Evolutionary conservation across 2,888 invertebrate species (phyloP), one percentile per base, ranked within the genome.

Genomic region (Heliconius sara): DNA sequence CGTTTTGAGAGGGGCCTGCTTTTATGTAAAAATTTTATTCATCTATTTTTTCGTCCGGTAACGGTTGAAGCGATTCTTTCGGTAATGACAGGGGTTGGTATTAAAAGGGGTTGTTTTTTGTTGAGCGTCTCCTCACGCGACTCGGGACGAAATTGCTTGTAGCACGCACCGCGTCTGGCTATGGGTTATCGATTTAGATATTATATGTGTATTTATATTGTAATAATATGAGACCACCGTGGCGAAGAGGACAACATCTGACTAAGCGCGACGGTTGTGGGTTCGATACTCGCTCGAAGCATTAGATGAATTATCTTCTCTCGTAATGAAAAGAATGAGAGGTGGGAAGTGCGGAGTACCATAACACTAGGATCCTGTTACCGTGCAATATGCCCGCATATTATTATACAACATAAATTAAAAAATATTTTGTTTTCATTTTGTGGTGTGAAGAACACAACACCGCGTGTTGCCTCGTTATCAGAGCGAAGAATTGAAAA

Each of bases 41-140:
- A 91, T 93, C 89, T 88, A 91, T 92, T 94, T 93, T 94, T 93
- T 92, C 89, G 87, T 87, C 84, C 86, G 87, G 84, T 92, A 94
- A 95, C 94, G 94, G 95, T 92, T 88, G 89, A 85, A 88, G 82
- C 91, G 91, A 90, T 92, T 93, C 91, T 93, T 93, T 94, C 92
- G 92, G 91, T 92, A 92, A 93, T 93, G 88, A 91, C 90, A 88
- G 88, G 95, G 93, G 91, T 91, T 90, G 88, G 84, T 87, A 88
- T 89, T 88, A 89, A 88, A 89, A 89, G 91, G 92, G 88, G 87
- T 89, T 87, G 88, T 93, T 94, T 92, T 95, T 94, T 93, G 91
- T 89, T 84, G 86, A 74, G 81, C 86, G 83, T 84, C 85, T 89
- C 90, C 88, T 85, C 94, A 94, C 93, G 94, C 94, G 90, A 94